Evolutionary conservation across 2,113 vertebrate species (phyloP), one percentile per base, ranked within the genome.

Genomic region (Muntiacus muntjak): DNA sequence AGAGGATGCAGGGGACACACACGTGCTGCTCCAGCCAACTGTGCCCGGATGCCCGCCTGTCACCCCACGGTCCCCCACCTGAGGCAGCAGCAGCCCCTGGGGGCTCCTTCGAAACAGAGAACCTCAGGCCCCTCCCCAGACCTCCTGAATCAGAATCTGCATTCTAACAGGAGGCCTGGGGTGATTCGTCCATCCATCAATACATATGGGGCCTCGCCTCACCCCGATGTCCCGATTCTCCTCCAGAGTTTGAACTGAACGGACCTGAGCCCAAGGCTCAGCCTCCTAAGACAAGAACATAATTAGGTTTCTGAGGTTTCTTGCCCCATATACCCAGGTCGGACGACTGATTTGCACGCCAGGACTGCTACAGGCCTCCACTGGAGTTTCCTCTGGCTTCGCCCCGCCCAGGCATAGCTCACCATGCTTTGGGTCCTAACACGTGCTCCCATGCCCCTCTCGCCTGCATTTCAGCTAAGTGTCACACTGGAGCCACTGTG

Each of bases 51-150:
- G n/a, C 82, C 36, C 1, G 1, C 30, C 21, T 25, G 52, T 15
- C 81, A 36, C 0, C 7, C 14, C 81, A 55, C 0, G 21, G 81
- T 16, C 52, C 33, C 45, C 21, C 0, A 10, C 21, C 23, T 5
- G 25, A 28, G 33, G 26, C 2, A 28, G 13, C 57, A 33, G 47
- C 25, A 21, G 2, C 30, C 7, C 19, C 67, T 30, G 3, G 7
- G 23, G 0, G 8, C 58, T 54, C 47, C 7, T 5, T 21, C 21
- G 40, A 94, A 79, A 67, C 13, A 33, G 30, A 64, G 45, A 62
- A 12, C 23, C 50, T 30, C 15, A 7, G 9, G 5, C 21, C 23
- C 90, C 6, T 36, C 12, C 45, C 23, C 4, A 0, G 23, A 25
- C 4, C 55, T 78, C 45, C 47, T 30, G 52, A 47, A 64, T 57